Evolutionary conservation across 2,888 invertebrate species (phyloP), one percentile per base, ranked within the genome.

Genomic region (Drosophila maculinotata): DNA sequence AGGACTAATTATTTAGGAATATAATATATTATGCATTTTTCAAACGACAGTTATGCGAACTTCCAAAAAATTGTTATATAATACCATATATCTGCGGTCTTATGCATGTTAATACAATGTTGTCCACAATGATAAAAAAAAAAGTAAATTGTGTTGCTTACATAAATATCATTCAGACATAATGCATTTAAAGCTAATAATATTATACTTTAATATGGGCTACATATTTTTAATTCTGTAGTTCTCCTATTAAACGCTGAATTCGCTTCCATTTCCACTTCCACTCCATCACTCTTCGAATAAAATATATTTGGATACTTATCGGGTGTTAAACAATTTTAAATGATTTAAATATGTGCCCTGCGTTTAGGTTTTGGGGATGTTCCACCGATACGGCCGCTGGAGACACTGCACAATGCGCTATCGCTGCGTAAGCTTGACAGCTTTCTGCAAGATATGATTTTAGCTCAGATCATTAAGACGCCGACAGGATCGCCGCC

Each of bases 341-440:
- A 25, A 48, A 41, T 44, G 20, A 14, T 8, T 44, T 7, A 17
- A 30, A 96, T 36, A 5, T 49, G 10, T 54, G 38, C n/a, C 38
- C 6, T 23, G 39, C 36, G 28, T 49, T 45, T 74, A 92, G 97
- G 96, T 28, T 96, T 96, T 91, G 97, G 96, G 66, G 97, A 97
- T 59, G 98, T 98, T 73, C 99, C 99, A 23, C 96, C 98, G 1
- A 97, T 99, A 82, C 95, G 99, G 28, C 98, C 99, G 1, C 92
- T 99, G 91, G 99, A 99, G 93, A 99, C 99, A 3, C 93, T 99
- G 65, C 99, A 99, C 93, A 99, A 99, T 92, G 97, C 98, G 44
- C 93, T 99, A 76, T 98, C 98, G 47, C 93, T 98, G 89, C 95
- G 96, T 38, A 98, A 99, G 91, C 93, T 99, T 86, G 98, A 99